Conservation (phyloP, 2,113 vertebrate genomes). For the Sturnus vulgaris region DNA sequence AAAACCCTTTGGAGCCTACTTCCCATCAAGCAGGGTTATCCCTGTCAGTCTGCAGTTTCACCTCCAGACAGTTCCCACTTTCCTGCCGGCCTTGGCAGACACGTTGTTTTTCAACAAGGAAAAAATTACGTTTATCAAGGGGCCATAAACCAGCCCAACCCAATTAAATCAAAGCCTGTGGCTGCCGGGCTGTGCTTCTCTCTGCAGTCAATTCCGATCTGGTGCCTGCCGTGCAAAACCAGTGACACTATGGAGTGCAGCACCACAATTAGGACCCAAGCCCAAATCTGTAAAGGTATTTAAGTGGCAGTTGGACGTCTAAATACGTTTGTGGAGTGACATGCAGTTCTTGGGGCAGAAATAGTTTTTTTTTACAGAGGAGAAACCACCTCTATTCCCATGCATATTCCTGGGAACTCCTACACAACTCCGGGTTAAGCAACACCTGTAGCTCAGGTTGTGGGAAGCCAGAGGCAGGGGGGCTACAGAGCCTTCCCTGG, state of each 20-base stretch:
- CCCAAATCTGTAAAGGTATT: neutral
- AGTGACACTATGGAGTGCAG: neutral
- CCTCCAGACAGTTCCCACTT: neutral
- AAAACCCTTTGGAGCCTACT: neutral
- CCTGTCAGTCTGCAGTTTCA: neutral
- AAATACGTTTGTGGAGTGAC: neutral
- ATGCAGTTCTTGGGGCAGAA: neutral
- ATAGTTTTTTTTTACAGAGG: neutral
- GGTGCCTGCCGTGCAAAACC: neutral
- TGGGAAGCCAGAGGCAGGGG: neutral
- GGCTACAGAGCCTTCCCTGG: accelerated
- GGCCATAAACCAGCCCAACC: neutral
- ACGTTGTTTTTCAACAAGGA: neutral
- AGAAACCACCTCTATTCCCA: neutral
- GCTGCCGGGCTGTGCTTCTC: neutral
- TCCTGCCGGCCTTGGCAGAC: neutral
- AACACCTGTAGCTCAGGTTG: neutral
- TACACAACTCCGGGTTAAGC: accelerated
- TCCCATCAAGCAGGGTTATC: neutral
- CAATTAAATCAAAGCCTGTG: neutral
- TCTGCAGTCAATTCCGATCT: accelerated
- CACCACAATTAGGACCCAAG: neutral
- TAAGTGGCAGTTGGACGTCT: neutral
- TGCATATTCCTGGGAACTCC: neutral
- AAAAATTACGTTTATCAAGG: neutral